These are phyloP conservation scores for Uria aalge DNA, from an alignment of 2,113 vertebrate species.

Conservation along the genomic window DNA sequence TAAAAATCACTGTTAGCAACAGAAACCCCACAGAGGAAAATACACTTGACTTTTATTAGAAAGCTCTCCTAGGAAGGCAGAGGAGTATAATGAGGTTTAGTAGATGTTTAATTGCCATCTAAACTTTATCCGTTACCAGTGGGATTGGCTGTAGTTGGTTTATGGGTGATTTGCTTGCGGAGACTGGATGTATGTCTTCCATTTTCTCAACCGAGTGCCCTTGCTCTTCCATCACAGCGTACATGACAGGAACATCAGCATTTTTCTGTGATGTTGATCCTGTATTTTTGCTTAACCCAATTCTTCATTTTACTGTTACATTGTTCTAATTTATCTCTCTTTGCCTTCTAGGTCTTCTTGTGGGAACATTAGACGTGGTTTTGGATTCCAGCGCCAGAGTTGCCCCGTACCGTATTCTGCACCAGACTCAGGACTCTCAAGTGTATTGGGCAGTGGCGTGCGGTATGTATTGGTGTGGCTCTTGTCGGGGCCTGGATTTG, in stretches of 20 bases:
- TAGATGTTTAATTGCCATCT: neutral
- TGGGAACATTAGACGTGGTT: constrained; percentile 95
- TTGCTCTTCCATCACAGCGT: neutral
- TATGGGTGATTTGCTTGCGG: neutral
- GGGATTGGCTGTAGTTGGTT: neutral
- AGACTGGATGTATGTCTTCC: neutral
- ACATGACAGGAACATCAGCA: rapidly evolving
- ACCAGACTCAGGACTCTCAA: constrained; percentile 94
- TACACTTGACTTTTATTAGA: neutral
- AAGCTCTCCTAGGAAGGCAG: neutral
- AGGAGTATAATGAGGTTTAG: neutral
- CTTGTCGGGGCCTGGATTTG: neutral
- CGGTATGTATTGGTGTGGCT: constrained; percentile 75
- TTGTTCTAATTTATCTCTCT: neutral
- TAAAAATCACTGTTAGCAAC: neutral
- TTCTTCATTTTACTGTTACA: neutral
- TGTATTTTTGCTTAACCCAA: neutral
- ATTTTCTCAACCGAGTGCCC: rapidly evolving
- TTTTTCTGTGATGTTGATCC: neutral
- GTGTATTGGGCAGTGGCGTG: constrained; percentile 94
- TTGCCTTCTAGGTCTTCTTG: constrained; percentile 83
- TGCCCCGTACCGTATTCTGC: constrained; percentile 94
- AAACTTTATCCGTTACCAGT: neutral
- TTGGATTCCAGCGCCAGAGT: constrained; percentile 95
- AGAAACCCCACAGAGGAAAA: neutral